Percentiles rank a stretch among this genome's conserved stretches.
phyloP scores from a whole-genome alignment of 2,888 invertebrate species.

The Agrilus biguttatus region DNA sequence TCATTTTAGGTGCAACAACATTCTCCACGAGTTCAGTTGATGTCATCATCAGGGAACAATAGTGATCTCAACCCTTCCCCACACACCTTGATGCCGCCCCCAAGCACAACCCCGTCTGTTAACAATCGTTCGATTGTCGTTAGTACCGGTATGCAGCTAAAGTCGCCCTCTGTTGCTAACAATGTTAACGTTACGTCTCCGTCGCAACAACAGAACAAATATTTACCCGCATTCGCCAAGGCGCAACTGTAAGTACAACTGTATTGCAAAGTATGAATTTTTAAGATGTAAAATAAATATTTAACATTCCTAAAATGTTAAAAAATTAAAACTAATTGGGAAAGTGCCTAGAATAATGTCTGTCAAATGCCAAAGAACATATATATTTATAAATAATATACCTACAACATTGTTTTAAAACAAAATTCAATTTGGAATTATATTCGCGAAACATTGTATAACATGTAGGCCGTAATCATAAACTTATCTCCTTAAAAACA shows the following conservation, averaged over 20 bases:
- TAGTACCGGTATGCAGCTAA: background rate
- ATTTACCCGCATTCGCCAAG: conserved; percentile 23
- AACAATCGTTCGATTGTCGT: background rate
- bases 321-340: background rate
- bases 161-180: no score
- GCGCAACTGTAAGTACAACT: conserved; percentile 26
- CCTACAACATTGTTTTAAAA: no score
- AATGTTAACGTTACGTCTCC: no score
- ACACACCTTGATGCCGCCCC: conserved; percentile 1
- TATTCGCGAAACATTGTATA: no score
- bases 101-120: background rate
- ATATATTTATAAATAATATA: no score
- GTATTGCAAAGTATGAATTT: conserved; percentile 12
- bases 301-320: background rate
- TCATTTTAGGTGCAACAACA: background rate
- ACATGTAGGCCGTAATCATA: no score
- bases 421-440: no score
- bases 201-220: conserved; percentile 13
- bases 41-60: conserved; percentile 4
- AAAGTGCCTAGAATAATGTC: no score
- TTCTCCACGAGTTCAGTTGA: conserved; percentile 3
- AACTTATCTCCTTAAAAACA: no score
- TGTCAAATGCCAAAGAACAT: no score
- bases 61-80: conserved; percentile 2
- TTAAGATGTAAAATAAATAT: conserved; percentile 1